Evolutionary conservation across 2,113 vertebrate species (phyloP).

Genomic region (Actenoides lindsayi): DNA sequence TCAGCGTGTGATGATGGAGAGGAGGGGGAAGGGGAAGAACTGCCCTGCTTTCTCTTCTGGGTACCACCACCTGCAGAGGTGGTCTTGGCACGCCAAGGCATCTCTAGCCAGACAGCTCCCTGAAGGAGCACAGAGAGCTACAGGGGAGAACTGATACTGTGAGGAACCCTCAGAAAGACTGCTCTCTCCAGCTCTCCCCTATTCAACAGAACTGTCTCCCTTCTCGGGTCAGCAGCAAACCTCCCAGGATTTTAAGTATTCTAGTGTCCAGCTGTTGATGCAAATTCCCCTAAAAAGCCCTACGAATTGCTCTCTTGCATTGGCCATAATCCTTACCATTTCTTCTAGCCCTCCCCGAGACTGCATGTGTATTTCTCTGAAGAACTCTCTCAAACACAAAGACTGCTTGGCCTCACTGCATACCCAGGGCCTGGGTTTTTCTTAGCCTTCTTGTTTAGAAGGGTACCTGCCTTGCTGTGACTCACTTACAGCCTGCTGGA

Average conservation of each 20-base stretch:
- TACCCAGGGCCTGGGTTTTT: neutral
- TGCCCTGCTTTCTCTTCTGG: neutral
- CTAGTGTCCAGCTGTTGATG: neutral
- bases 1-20: neutral
- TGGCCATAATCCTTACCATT: neutral
- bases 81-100: neutral
- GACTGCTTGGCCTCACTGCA: neutral
- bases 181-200: neutral
- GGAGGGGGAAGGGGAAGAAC: neutral
- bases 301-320: neutral
- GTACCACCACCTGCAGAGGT: neutral
- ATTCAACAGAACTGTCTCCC: neutral
- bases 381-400: neutral
- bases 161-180: neutral
- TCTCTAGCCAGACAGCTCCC: neutral
- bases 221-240: neutral
- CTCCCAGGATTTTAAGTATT: neutral
- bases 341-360: neutral
- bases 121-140: neutral
- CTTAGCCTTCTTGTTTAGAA: neutral
- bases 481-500: constrained; percentile 6
- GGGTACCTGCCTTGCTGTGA: constrained; percentile 23
- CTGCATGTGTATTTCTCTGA: neutral
- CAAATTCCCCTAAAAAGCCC: neutral
- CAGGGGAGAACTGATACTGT: neutral